Percentiles rank a stretch among this genome's conserved stretches.
These are phyloP conservation scores for Elegia similella DNA, from an alignment of 2,888 invertebrate species.

Conservation along the genomic window DNA sequence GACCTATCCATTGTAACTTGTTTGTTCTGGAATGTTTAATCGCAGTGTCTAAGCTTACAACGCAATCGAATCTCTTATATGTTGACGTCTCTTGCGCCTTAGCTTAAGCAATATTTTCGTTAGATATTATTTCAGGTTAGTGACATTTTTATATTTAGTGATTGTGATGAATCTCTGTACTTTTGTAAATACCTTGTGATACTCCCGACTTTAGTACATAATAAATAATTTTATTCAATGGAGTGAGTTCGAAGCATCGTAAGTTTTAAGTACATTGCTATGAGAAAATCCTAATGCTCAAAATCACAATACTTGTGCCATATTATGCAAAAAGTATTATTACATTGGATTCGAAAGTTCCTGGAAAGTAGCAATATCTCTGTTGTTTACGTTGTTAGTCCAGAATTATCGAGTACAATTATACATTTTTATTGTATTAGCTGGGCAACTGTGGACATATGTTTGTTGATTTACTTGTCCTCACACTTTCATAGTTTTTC, in stretches of 20 bases:
- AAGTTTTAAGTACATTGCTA: slow-evolving; percentile 2
- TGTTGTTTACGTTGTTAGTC: neutral
- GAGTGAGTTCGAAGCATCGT: slow-evolving; percentile 14
- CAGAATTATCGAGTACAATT: neutral
- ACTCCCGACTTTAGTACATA: slow-evolving; percentile 8
- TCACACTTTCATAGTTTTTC: no score
- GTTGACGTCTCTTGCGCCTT: neutral
- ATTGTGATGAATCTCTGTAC: slow-evolving; percentile 6
- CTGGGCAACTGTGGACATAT: neutral
- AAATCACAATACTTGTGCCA: slow-evolving; percentile 8
- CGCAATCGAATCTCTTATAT: neutral
- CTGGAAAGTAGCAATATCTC: neutral
- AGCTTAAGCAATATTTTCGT: slow-evolving; percentile 4
- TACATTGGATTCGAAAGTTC: neutral
- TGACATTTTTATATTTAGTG: slow-evolving; percentile 2
- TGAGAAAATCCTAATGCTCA: slow-evolving; percentile 10
- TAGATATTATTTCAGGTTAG: slow-evolving; percentile 7
- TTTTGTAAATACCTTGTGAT: slow-evolving; percentile 10
- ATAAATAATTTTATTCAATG: slow-evolving; percentile 8
- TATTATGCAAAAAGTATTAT: slow-evolving; percentile 5
- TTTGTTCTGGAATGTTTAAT: neutral
- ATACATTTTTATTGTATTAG: neutral
- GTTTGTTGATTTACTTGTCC: neutral
- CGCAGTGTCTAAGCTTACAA: neutral
- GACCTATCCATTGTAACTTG: no score